phyloP scores from a whole-genome alignment of 2,797 vertebrate species.

The Aratinga solstitialis region DNA sequence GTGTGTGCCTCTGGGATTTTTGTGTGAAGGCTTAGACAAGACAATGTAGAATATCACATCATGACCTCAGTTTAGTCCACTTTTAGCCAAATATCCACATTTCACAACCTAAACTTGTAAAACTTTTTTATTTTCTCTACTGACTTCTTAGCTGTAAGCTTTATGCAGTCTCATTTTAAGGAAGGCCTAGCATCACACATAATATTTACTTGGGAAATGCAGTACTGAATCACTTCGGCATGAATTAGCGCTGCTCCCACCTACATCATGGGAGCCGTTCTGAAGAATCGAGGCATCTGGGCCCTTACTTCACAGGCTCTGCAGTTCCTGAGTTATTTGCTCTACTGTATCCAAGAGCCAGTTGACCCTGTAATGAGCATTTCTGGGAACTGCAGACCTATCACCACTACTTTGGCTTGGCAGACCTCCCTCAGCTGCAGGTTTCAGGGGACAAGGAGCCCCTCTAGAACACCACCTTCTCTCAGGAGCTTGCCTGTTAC shows the following conservation, averaged over 20 bases:
- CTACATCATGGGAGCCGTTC: neutral
- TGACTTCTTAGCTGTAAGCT: neutral
- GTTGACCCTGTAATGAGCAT: neutral
- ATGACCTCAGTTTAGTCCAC: neutral
- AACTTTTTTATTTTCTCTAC: neutral
- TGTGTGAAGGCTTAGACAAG: neutral
- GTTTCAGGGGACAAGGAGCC: neutral
- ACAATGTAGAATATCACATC: neutral
- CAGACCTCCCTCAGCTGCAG: neutral
- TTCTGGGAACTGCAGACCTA: neutral
- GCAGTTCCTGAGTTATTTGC: neutral
- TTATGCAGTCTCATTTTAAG: neutral
- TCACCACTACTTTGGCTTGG: neutral
- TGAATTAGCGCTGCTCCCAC: neutral
- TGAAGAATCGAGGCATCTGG: neutral
- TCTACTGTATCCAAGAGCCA: neutral
- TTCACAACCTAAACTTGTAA: neutral
- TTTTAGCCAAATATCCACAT: neutral
- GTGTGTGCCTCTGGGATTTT: neutral
- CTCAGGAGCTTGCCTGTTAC: accelerated
- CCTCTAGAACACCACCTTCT: neutral
- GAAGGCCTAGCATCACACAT: neutral
- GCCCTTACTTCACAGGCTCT: neutral
- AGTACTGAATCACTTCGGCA: neutral
- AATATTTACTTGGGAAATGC: neutral